Evolutionary conservation across 2,797 vertebrate species (phyloP), one percentile per base, ranked within the genome.

Genomic region (Danio albolineatus): DNA sequence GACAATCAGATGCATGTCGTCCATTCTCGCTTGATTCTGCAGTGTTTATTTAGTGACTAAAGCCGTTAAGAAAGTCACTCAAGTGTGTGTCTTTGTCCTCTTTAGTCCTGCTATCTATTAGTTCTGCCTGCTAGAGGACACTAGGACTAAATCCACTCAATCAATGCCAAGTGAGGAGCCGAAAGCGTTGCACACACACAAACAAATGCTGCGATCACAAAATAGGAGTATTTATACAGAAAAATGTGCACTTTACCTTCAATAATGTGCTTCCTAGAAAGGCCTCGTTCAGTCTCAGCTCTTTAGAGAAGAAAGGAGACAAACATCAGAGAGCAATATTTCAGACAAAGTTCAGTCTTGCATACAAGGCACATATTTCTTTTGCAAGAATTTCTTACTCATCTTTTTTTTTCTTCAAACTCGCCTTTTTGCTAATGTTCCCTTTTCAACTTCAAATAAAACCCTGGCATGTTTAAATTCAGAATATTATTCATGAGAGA

Each of bases 201-300:
- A 10, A 46, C 21, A 62, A 28, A 17, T 49, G 44, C n/a, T 51
- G 10, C 51, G 56, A 54, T 71, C 49, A 53, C 57, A 49, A 36
- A 62, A 4, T 8, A 38, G 56, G 19, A 46, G 10, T 7, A 12
- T 41, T 28, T 51, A 19, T 36, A 72, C 28, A 49, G 41, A 10
- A 21, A 28, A 43, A 53, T 10, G 46, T 7, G 43, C 46, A 82
- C 54, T 9, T 79, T 39, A 84, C 84, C 84, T 83, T 85, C 84
- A 75, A 85, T 85, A 71, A 85, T 85, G 69, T 85, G 84, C 48
- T 85, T 83, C 70, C 84, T 85, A 48, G 84, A 85, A 57, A 85
- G 84, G 16, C 84, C 84, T 66, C 84, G 73, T 54, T 83, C 81
- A 4, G 81, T 83, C 57, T 83, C 81, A 1, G 84, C 84, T 82